Evolutionary conservation across 2,888 invertebrate genomes (phyloP).

Genomic region (Melinaea marsaeus): DNA sequence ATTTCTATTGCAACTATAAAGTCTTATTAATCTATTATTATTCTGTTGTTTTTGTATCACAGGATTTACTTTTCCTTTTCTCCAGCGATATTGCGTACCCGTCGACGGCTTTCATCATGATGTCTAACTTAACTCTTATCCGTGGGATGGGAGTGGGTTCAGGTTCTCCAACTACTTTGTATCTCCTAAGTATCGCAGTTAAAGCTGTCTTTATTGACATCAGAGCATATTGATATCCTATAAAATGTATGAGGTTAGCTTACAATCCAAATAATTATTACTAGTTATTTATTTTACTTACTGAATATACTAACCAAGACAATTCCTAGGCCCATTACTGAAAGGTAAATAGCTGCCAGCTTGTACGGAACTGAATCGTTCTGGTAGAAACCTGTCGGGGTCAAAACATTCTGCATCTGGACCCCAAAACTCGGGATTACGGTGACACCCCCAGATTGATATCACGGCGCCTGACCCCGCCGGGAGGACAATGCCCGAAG

Average conservation of each 20-base stretch:
- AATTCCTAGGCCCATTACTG: slow-evolving; percentile 73
- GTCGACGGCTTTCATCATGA: slow-evolving; percentile 69
- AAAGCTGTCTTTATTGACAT: slow-evolving; percentile 65
- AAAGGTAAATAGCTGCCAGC: slow-evolving; percentile 73
- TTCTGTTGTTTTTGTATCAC: too few relatives aligned
- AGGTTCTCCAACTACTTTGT: slow-evolving; percentile 47
- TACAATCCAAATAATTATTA: not conserved
- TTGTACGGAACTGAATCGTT: slow-evolving; percentile 59
- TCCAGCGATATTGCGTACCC: slow-evolving; percentile 54
- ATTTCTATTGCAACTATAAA: too few relatives aligned
- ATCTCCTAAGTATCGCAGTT: slow-evolving; percentile 47
- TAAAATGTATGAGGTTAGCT: slow-evolving; percentile 15
- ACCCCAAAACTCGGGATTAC: slow-evolving; percentile 78
- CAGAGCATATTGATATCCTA: slow-evolving; percentile 67
- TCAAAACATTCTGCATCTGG: slow-evolving; percentile 79
- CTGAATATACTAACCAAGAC: slow-evolving; percentile 59
- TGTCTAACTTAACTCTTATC: slow-evolving; percentile 59
- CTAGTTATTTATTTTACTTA: not conserved
- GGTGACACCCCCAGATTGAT: slow-evolving; percentile 71
- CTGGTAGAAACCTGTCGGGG: slow-evolving; percentile 80
- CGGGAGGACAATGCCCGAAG: slow-evolving; percentile 62
- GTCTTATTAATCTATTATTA: too few relatives aligned
- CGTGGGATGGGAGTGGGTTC: slow-evolving; percentile 48
- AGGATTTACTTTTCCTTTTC: slow-evolving; percentile 33
- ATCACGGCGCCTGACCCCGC: slow-evolving; percentile 69